Evolutionary conservation across 2,888 invertebrate genomes (phyloP), one percentile per base, ranked within the genome.

Genomic region (Diarsia brunnea): DNA sequence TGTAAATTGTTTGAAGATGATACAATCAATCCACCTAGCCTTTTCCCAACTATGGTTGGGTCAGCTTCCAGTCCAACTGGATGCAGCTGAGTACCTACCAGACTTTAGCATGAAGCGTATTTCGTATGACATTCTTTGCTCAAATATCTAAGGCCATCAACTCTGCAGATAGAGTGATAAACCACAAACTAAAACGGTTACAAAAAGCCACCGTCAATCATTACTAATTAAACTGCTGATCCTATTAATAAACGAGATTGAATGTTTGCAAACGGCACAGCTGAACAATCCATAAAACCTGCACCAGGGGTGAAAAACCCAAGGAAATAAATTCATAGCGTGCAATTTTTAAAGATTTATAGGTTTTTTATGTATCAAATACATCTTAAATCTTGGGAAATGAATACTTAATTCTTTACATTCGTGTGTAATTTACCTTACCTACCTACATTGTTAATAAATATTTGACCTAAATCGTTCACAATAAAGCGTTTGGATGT

Each of bases 261-360:
- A 61, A 79, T 79, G 84, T 61, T 72, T 53, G 68, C 84, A 38
- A 78, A 72, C 75, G 24, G 43, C 31, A 64, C 73, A 55, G 47
- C 71, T 60, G 38, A 58, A 69, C 68, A 58, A 69, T 38, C 61
- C 66, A 73, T 81, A 61, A 82, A 79, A 84, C 16, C 21, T 43
- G 21, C 45, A 7, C 0, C 64, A 64, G 63, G 64, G 55, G 16
- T 79, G 4, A 0, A 11, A 64, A 77, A 80, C 73, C 4, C 10
- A 31, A 31, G 19, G 58, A 38, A 14, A n/a, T 8, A n/a, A 3
- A n/a, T 63, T 27, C 58, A 27, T 7, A 16, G 58, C 24, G 16
- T 27, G 10, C 58, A 27, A 58, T 58, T 58, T 58, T 58, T 3
- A 58, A 58, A 16, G 8, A 27, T 8, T 11, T 12, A n/a, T 4